Base-by-base conservation (phyloP, 2,113 vertebrate species). In the Corvus hawaiiensis region DNA sequence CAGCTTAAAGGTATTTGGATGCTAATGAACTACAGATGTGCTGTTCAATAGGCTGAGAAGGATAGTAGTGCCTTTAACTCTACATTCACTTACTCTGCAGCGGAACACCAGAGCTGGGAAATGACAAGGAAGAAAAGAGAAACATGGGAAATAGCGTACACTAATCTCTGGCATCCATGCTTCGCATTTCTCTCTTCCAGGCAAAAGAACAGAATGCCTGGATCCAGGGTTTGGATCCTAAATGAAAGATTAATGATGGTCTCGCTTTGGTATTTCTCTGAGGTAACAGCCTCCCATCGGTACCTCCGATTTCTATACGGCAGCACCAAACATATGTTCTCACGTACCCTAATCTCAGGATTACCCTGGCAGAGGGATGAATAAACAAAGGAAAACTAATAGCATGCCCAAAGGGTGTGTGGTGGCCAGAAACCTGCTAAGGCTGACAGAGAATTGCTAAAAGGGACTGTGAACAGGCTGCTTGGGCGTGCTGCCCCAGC, bases 1-100 rank as follows among this genome's bases (percentile, higher is more conserved):
- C 76, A 82, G n/a, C n/a, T 95, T 77, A 81, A 43, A 96, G 66
- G 82, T 44, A 87, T 88, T 94, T 88, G 73, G 48, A 84, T 93
- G 76, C 51, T 96, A 95, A 97, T 93, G 66, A 95, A 37, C 39
- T 88, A 68, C 63, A 94, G 76, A 74, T 61, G 51, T 58, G 77
- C 74, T 77, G 72, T 56, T 92, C 79, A 87, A 23, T 48, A 90
- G 43, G 22, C 76, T 82, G 72, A 91, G 75, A 87, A 71, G 3
- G 43, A 71, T 8, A 41, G 22, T 39, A 41, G 22, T 35, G 44
- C 43, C 30, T 91, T 91, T 96, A 94, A 81, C 43, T 93, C 37
- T 22, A 7, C 35, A 46, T 61, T 90, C 56, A 37, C 62, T 94
- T 46, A 35, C 33, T 77, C 10, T 27, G 56, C 4, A 6, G 37